Percentiles rank a stretch among this genome's conserved stretches.
Evolutionary conservation across 1,140 invertebrate genomes (phyloP).

Genomic region (Drosophila leontia): DNA sequence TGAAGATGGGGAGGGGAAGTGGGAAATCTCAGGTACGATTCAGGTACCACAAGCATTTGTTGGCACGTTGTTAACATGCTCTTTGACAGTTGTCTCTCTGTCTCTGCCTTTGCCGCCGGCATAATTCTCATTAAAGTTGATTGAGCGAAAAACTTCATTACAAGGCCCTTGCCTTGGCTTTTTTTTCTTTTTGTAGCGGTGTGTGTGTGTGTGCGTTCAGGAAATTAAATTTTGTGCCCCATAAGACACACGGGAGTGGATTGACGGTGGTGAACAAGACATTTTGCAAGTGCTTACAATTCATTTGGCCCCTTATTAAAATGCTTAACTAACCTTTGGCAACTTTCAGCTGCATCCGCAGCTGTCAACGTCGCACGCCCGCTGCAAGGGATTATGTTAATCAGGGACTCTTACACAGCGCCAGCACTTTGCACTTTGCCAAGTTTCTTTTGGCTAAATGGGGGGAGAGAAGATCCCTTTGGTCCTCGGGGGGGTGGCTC

Average conservation of each 20-base stretch:
- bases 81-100: conserved; percentile 57
- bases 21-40: conserved; percentile 14
- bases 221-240: conserved; percentile 78
- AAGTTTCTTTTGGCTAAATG: conserved; percentile 55
- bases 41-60: conserved; percentile 48
- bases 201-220: conserved; percentile 33
- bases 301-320: conserved; percentile 79
- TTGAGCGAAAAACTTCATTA: conserved; percentile 82
- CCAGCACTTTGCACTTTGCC: conserved; percentile 74
- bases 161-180: conserved; percentile 30
- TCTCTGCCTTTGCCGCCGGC: conserved; percentile 45
- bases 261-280: conserved; percentile 31
- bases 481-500: conserved; percentile 1
- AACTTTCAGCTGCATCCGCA: conserved; percentile 65
- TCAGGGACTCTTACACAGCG: conserved; percentile 62
- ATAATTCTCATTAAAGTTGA: conserved; percentile 80
- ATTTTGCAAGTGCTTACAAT: conserved; percentile 78
- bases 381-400: conserved; percentile 78
- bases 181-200: conserved; percentile 7
- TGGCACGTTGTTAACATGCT: conserved; percentile 75
- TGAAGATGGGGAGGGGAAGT: background rate
- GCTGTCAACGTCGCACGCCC: conserved; percentile 69
- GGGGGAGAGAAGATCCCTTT: background rate
- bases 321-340: conserved; percentile 79
- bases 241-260: conserved; percentile 50